These are phyloP conservation scores for Macrostomum cliftonense DNA, from an alignment of 2,888 invertebrate genomes.

Conservation along the genomic window DNA sequence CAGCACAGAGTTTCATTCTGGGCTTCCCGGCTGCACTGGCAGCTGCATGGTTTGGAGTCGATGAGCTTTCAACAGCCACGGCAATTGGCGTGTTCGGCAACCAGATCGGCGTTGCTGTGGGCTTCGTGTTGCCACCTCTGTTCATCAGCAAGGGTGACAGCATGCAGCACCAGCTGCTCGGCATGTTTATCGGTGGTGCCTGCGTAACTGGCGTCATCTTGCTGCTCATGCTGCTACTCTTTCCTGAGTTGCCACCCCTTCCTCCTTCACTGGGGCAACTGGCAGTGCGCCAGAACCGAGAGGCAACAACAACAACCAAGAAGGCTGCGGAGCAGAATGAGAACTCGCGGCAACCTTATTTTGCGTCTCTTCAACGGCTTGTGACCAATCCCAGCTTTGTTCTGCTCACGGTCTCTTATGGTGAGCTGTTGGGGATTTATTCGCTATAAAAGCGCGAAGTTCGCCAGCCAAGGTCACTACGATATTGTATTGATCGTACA, in stretches of 20 bases:
- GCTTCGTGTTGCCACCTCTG: conserved; percentile 56
- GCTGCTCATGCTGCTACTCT: conserved; percentile 28
- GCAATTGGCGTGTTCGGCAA: conserved; percentile 95
- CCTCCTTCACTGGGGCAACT: conserved; percentile 48
- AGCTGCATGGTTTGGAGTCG: conserved; percentile 89
- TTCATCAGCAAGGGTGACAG: conserved; percentile 47
- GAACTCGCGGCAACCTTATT: conserved; percentile 40
- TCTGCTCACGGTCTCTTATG: conserved; percentile 64
- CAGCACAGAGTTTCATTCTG: conserved; percentile 72
- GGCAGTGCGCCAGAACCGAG: too few species aligned
- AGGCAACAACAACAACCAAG: too few species aligned
- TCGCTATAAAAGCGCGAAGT: too few species aligned
- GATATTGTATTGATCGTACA: too few species aligned
- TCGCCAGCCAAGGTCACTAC: too few species aligned
- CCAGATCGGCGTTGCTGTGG: conserved; percentile 76
- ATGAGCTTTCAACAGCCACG: conserved; percentile 85
- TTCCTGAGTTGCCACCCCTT: conserved; percentile 63
- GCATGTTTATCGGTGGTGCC: conserved; percentile 70
- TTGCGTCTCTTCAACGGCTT: conserved; percentile 45
- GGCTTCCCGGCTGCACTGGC: conserved; percentile 73
- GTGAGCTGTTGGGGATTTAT: conserved; percentile 26
- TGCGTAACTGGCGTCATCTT: conserved; percentile 57
- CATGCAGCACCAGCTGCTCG: conserved; percentile 31
- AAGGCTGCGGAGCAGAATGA: too few species aligned
- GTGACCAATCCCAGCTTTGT: conserved; percentile 59